Evolutionary conservation across 2,888 invertebrate genomes (phyloP).

Genomic region (Dicycla oo): DNA sequence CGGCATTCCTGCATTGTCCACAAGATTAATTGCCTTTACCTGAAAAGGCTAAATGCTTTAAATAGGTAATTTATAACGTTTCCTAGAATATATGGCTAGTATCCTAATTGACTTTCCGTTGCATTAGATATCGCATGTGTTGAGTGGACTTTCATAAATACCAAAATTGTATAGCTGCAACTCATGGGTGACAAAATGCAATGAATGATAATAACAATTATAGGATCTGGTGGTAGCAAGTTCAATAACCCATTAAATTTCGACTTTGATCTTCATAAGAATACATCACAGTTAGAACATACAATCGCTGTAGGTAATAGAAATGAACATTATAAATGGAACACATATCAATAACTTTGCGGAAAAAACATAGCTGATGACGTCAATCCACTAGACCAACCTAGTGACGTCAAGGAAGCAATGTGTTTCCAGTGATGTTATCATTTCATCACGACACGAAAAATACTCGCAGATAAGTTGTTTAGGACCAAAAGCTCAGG

Average conservation of each 20-base stretch:
- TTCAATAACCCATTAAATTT: constrained; percentile 17
- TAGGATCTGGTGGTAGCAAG: neutral
- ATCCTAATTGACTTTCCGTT: neutral
- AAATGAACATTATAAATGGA: constrained; percentile 24
- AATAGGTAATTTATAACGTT: neutral
- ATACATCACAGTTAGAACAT: constrained; percentile 1
- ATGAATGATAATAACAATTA: neutral
- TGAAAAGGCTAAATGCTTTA: neutral
- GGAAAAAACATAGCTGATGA: constrained; percentile 55
- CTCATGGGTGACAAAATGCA: neutral
- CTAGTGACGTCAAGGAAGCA: constrained; percentile 55
- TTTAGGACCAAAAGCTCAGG: constrained; percentile 13
- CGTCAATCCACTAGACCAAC: constrained; percentile 55
- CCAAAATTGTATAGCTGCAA: neutral
- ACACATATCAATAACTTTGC: constrained; percentile 50
- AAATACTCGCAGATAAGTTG: constrained; percentile 5
- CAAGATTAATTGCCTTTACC: constrained; percentile 25
- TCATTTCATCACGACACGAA: constrained; percentile 29
- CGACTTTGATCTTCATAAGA: constrained; percentile 12
- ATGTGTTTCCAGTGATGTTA: constrained; percentile 57
- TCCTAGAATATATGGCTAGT: neutral
- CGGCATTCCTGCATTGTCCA: constrained; percentile 12
- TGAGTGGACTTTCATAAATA: neutral
- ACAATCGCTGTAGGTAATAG: constrained; percentile 2
- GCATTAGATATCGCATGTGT: neutral